Conservation (phyloP, 2,113 vertebrate species). For the Aegithalos caudatus region DNA sequence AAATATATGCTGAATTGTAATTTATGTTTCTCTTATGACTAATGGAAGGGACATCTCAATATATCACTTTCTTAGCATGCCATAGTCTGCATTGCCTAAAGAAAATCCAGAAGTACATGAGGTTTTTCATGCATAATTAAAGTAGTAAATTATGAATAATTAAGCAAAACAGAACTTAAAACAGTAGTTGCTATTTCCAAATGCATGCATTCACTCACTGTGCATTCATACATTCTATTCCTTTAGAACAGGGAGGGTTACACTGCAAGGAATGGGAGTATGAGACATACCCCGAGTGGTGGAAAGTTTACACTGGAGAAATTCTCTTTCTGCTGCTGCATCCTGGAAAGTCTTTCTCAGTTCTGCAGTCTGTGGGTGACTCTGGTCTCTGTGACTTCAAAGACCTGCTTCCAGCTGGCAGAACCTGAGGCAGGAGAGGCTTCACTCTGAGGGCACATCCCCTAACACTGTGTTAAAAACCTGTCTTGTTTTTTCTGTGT, state of each 20-base stretch:
- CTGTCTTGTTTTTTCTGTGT: not conserved
- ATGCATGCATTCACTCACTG: not conserved
- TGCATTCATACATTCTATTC: not conserved
- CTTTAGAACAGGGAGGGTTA: not conserved
- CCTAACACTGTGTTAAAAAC: not conserved
- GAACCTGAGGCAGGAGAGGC: not conserved
- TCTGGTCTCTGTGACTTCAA: not conserved
- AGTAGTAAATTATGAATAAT: constrained; percentile 31
- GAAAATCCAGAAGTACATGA: not conserved
- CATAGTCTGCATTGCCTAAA: not conserved
- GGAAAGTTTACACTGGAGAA: not conserved
- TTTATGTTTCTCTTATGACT: constrained; percentile 17
- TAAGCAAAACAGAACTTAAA: constrained; percentile 8
- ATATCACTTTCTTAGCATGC: not conserved
- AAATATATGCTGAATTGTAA: constrained; percentile 8
- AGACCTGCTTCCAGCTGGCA: not conserved
- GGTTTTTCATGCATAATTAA: constrained; percentile 43
- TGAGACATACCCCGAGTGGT: not conserved
- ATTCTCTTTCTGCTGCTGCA: not conserved
- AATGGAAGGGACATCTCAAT: constrained; percentile 12
- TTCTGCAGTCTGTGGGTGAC: not conserved
- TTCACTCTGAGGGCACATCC: not conserved
- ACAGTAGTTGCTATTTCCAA: not conserved
- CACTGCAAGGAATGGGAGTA: accelerated
- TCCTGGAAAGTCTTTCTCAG: not conserved